These are phyloP conservation scores for Xenentodon cancila DNA, from an alignment of 2,797 vertebrate species.

Conservation along the genomic window DNA sequence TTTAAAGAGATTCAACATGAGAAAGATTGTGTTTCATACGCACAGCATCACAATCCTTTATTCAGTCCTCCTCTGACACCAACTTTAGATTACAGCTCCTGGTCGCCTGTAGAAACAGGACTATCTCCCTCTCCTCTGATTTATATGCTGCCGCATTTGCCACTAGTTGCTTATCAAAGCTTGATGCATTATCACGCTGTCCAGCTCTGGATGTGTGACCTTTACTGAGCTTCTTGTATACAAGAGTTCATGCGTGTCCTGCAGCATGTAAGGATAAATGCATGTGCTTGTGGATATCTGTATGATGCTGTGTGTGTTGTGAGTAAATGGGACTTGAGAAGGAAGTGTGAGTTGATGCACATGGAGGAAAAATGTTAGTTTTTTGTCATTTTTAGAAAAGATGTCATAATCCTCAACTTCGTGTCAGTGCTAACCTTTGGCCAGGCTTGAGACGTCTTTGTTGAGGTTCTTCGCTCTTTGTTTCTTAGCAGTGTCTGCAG, in stretches of 20 bases:
- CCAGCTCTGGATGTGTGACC: constrained; percentile 63
- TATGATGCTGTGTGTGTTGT: no score
- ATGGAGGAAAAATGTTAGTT: constrained; percentile 64
- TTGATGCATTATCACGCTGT: constrained; percentile 63
- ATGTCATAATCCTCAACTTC: constrained; percentile 53
- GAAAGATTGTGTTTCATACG: constrained; percentile 35
- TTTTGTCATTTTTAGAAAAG: constrained; percentile 65
- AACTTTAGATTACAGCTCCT: constrained; percentile 66
- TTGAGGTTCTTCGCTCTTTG: constrained; percentile 49
- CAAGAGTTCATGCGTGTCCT: constrained; percentile 8
- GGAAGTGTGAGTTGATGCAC: constrained; percentile 61
- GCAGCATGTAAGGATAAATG: constrained; percentile 3
- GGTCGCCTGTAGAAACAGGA: constrained; percentile 38
- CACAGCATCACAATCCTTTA: constrained; percentile 41
- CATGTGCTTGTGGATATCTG: no score
- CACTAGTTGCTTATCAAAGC: constrained; percentile 66
- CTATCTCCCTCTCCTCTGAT: constrained; percentile 62
- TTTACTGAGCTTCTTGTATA: constrained; percentile 66
- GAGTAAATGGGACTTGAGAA: constrained; percentile 52
- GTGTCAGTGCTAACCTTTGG: constrained; percentile 78
- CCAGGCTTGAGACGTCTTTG: constrained; percentile 56
- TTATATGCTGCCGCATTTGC: constrained; percentile 65
- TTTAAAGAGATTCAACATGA: constrained; percentile 35
- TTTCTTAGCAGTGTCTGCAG: constrained; percentile 59
- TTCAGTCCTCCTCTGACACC: constrained; percentile 56